A percentile compares a stretch with the other conserved stretches of the same genome.
Conservation (phyloP, 2,888 invertebrate species). For the Drosophila suboccidentalis region DNA sequence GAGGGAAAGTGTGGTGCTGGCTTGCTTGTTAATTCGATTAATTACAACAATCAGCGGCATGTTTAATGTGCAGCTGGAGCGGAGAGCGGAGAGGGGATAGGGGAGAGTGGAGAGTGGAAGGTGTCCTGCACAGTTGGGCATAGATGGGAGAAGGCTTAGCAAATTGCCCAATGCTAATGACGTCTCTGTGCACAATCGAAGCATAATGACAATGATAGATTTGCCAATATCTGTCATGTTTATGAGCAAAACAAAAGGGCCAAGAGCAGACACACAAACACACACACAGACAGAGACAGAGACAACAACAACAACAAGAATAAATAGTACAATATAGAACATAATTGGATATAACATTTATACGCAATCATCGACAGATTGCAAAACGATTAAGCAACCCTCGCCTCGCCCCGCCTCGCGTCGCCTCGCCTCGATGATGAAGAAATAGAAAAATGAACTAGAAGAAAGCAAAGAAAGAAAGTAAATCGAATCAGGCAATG, state of each 20-base stretch:
- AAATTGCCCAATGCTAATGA: conserved; percentile 79
- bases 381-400: conserved; percentile 83
- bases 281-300: neutral
- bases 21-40: conserved; percentile 84
- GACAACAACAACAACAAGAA: conserved; percentile 14
- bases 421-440: no score
- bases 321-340: conserved; percentile 47
- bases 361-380: conserved; percentile 84
- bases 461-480: conserved; percentile 37
- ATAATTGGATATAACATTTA: conserved; percentile 84
- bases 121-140: conserved; percentile 28
- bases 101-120: conserved; percentile 6
- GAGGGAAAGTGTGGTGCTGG: conserved; percentile 27
- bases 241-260: conserved; percentile 72
- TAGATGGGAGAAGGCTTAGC: conserved; percentile 54
- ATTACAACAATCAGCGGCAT: conserved; percentile 85
- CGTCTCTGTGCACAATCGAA: conserved; percentile 78
- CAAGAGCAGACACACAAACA: conserved; percentile 15
- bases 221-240: conserved; percentile 86
- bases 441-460: conserved; percentile 51
- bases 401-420: conserved; percentile 28
- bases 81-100: conserved; percentile 1
- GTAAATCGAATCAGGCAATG: conserved; percentile 67
- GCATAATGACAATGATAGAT: conserved; percentile 86
- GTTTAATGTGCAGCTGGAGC: conserved; percentile 69